Evolutionary conservation across 2,888 invertebrate species (phyloP).

Genomic region (Aleiodes leptofemur): DNA sequence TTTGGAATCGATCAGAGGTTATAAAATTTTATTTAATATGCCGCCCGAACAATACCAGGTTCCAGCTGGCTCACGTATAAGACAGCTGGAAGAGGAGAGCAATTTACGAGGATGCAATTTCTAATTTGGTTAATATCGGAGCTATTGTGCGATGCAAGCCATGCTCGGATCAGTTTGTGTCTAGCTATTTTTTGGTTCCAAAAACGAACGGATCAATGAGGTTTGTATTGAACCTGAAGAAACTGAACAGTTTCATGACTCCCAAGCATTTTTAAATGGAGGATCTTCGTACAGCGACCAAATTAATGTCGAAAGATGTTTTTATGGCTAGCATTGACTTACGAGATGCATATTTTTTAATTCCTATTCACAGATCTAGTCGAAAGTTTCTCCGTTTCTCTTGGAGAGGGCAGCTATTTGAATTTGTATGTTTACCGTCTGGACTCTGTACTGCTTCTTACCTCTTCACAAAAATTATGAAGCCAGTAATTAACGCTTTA

Average conservation of each 20-base stretch:
- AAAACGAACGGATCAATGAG: constrained; percentile 44
- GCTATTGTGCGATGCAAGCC: constrained; percentile 38
- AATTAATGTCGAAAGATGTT: constrained; percentile 44
- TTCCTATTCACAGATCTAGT: constrained; percentile 41
- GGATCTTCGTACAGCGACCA: constrained; percentile 51
- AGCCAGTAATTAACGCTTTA: constrained; percentile 39
- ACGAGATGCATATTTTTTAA: too few species aligned
- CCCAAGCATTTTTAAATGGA: constrained; percentile 55
- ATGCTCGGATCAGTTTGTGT: constrained; percentile 42
- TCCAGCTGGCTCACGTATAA: not conserved
- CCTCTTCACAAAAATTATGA: constrained; percentile 49
- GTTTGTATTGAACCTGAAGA: constrained; percentile 53
- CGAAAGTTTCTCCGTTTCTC: constrained; percentile 50
- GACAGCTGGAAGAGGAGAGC: not conserved
- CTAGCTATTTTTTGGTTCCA: constrained; percentile 47
- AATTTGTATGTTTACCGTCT: constrained; percentile 46
- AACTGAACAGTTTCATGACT: constrained; percentile 48
- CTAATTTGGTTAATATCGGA: constrained; percentile 33
- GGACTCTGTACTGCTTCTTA: constrained; percentile 45
- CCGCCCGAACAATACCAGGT: not conserved
- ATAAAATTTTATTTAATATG: not conserved
- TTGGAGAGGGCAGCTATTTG: constrained; percentile 40
- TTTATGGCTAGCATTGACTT: constrained; percentile 48
- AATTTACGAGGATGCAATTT: not conserved
- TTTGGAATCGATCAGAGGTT: not conserved